Evolutionary conservation across 2,888 invertebrate species (phyloP), one percentile per base, ranked within the genome.

Genomic region (Apotomis turbidana): DNA sequence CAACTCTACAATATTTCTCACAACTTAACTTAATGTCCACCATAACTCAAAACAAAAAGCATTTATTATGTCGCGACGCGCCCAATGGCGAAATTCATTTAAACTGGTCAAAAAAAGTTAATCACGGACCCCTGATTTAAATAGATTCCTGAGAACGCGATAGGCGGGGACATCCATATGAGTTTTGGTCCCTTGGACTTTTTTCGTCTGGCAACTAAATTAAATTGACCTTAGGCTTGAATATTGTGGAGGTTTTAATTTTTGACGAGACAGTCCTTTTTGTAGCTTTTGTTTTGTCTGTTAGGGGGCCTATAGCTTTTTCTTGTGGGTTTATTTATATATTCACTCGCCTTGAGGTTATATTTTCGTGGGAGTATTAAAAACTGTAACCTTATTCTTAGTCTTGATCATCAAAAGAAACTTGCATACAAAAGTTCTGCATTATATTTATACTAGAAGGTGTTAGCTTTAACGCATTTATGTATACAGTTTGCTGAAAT

Each of bases 191-290:
- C 77, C 76, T 76, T 75, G 70, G 74, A 66, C 75, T 78, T 85
- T 90, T 90, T 88, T 85, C 83, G 90, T 90, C 90, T 90, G 90
- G 85, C 78, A 85, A 81, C 86, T 81, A 89, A 90, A 91, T 90
- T 90, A 89, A 90, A 90, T 86, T 87, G 88, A 87, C 85, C 86
- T 80, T 75, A 78, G 81, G 81, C 78, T 78, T 81, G 78, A 80
- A 82, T 78, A 68, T 72, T 72, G 68, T 72, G 57, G 62, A 57
- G 58, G 58, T 54, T 62, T 69, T 60, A 63, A 68, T 69, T 63
- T 72, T 68, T 68, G 67, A 68, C 61, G 61, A 44, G 71, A 71
- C 71, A 67, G 49, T 62, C 15, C 54, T 62, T 54, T 70, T 51
- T 55, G 9, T 46, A 6, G n/a, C 41, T 58, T 44, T 41, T 62